Conservation (phyloP, 2,113 vertebrate species). For the Hylia prasina region DNA sequence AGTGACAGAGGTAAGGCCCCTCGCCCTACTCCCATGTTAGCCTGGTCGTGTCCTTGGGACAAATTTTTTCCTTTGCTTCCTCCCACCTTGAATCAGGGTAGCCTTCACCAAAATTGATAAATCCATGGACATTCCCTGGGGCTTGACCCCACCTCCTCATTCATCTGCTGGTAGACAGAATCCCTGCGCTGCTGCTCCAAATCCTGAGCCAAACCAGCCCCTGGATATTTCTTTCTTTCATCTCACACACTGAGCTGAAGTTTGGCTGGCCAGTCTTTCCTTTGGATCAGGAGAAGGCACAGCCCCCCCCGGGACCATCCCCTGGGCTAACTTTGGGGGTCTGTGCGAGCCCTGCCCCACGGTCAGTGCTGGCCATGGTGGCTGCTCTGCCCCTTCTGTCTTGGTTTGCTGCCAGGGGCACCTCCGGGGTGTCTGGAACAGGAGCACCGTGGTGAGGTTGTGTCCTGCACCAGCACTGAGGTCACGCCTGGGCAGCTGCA, state of each 20-base stretch:
- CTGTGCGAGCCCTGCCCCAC: accelerated
- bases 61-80: not conserved
- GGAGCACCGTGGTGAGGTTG: accelerated
- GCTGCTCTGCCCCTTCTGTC: not conserved
- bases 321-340: not conserved
- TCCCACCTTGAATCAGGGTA: not conserved
- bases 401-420: not conserved
- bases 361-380: accelerated
- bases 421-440: not conserved
- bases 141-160: not conserved
- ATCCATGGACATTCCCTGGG: not conserved
- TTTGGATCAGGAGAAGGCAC: not conserved
- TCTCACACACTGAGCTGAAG: not conserved
- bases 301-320: not conserved
- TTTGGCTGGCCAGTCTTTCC: not conserved
- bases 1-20: not conserved
- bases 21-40: accelerated
- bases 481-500: not conserved
- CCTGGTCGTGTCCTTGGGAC: not conserved
- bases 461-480: not conserved
- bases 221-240: not conserved
- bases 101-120: not conserved
- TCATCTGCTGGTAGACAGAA: not conserved
- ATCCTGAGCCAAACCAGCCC: not conserved
- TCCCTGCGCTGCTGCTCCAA: not conserved